Evolutionary conservation across 2,113 vertebrate species (phyloP).

Genomic region (Helogale parvula): DNA sequence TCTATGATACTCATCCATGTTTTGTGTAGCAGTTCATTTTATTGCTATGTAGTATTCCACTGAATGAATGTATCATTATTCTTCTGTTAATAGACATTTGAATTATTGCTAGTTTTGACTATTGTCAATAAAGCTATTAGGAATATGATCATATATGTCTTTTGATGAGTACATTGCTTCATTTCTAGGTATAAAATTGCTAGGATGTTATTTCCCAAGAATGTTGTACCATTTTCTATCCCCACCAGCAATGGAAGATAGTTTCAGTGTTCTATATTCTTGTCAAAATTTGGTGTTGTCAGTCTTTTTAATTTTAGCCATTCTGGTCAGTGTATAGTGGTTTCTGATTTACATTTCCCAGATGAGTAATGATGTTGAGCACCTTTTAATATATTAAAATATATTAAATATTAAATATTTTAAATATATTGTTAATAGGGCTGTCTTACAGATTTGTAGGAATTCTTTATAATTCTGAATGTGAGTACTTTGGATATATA

Average conservation of each 20-base stretch:
- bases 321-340: not conserved
- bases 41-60: not conserved
- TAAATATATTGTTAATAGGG: not conserved
- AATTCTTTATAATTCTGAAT: slow-evolving; percentile 10
- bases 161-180: not conserved
- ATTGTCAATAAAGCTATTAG: not conserved
- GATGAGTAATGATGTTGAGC: not conserved
- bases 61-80: slow-evolving; percentile 4
- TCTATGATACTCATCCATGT: not conserved
- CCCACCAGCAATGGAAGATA: not conserved
- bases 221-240: not conserved
- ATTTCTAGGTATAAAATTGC: not conserved
- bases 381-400: slow-evolving; percentile 5
- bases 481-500: not conserved
- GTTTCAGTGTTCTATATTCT: not conserved
- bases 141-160: not conserved
- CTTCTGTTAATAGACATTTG: slow-evolving; percentile 4
- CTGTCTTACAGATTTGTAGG: not conserved
- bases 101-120: not conserved
- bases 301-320: not conserved
- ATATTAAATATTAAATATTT: not conserved
- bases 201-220: not conserved
- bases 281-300: not conserved
- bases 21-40: slow-evolving; percentile 14
- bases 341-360: slow-evolving; percentile 39